These are phyloP conservation scores for Oikopleura vanhoeffeni DNA, from an alignment of 23 tunicate genomes.

Conservation along the genomic window DNA sequence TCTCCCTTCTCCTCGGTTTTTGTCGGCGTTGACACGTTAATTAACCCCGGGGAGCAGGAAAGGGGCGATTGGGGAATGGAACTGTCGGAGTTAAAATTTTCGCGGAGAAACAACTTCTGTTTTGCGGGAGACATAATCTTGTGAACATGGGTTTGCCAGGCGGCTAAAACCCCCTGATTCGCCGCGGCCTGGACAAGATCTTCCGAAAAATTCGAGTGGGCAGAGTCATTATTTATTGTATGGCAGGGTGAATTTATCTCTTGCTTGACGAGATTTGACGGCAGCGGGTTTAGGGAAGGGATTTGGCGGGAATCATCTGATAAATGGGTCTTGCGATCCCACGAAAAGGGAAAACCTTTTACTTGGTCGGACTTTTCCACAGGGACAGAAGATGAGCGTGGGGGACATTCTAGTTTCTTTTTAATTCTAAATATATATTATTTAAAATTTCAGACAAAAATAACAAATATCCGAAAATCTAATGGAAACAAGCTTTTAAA, in stretches of 20 bases:
- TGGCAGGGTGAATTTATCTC: not conserved
- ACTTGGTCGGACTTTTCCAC: not conserved
- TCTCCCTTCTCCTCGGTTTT: not conserved
- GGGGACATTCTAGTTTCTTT: not conserved
- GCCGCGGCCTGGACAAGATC: not conserved
- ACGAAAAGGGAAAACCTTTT: not conserved
- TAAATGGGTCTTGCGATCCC: not conserved
- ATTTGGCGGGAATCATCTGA: not conserved
- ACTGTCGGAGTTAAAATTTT: not conserved
- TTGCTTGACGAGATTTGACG: not conserved
- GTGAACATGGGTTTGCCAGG: not conserved
- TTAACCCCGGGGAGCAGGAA: not conserved
- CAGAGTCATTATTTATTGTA: not conserved
- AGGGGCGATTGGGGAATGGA: not conserved
- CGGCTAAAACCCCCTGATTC: not conserved
- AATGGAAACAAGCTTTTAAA: too few relatives aligned
- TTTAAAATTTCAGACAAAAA: too few relatives aligned
- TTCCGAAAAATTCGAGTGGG: not conserved
- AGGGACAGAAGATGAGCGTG: not conserved
- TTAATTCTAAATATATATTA: not conserved
- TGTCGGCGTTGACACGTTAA: not conserved
- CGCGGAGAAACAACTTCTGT: not conserved
- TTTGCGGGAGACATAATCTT: not conserved
- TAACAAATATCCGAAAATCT: too few relatives aligned
- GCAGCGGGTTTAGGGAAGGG: not conserved